phyloP scores from a whole-genome alignment of 2,113 vertebrate species.

The Dermatemys mawii region DNA sequence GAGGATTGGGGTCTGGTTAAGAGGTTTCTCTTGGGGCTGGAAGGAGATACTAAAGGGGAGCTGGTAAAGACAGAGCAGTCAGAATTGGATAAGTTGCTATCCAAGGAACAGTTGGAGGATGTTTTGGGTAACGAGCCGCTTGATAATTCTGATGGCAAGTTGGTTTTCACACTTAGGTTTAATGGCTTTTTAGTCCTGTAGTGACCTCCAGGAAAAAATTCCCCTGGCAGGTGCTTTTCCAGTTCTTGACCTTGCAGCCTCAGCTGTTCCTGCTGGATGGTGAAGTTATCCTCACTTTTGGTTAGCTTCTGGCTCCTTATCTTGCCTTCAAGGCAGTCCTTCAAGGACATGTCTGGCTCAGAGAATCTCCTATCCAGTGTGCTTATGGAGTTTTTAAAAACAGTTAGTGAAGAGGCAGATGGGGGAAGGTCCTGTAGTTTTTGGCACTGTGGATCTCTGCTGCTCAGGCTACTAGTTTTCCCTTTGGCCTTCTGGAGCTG shows the following conservation, averaged over 20 bases:
- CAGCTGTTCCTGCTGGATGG: slow-evolving; percentile 33
- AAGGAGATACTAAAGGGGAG: slow-evolving; percentile 86
- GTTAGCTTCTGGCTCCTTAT: slow-evolving; percentile 77
- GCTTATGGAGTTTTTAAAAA: slow-evolving; percentile 64
- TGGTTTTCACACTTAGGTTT: slow-evolving; percentile 61
- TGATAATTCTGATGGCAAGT: slow-evolving; percentile 50
- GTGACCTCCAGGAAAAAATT: slow-evolving; percentile 72
- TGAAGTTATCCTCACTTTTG: slow-evolving; percentile 88
- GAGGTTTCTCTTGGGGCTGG: slow-evolving; percentile 74
- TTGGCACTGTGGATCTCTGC: neutral
- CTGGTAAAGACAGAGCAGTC: slow-evolving; percentile 86
- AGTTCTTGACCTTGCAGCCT: slow-evolving; percentile 66
- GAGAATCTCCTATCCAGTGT: slow-evolving; percentile 86
- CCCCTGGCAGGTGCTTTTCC: slow-evolving; percentile 81
- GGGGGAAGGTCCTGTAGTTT: neutral
- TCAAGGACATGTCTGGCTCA: slow-evolving; percentile 83
- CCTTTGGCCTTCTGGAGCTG: neutral
- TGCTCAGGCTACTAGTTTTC: neutral
- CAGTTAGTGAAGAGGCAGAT: slow-evolving; percentile 54
- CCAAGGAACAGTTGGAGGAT: slow-evolving; percentile 83
- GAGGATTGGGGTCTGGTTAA: slow-evolving; percentile 75
- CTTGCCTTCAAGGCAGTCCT: slow-evolving; percentile 21
- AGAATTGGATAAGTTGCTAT: slow-evolving; percentile 81
- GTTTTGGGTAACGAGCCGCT: slow-evolving; percentile 55
- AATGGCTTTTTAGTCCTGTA: slow-evolving; percentile 16